Evolutionary conservation across 2,888 invertebrate genomes (phyloP), one percentile per base, ranked within the genome.

Genomic region (Phytoseiulus persimilis): DNA sequence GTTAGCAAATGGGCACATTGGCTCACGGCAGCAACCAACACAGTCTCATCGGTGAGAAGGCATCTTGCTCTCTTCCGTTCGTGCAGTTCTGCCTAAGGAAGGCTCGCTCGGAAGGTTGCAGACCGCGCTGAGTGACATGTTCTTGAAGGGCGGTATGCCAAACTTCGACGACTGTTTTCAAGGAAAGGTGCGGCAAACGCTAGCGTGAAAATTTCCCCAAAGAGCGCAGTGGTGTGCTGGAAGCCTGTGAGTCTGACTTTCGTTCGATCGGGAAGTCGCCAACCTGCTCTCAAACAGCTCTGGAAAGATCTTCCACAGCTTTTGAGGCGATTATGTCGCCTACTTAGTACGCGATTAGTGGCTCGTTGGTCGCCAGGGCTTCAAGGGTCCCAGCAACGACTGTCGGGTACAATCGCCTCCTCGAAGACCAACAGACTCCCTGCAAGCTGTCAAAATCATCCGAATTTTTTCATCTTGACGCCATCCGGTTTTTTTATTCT

Each of bases 311-410:
- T 65, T 65, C 65, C 65, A 18, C 65, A 65, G 65, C 65, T 65
- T 65, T 65, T 65, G 65, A 65, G 65, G 65, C 65, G 65, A 65
- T 65, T 65, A 65, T 65, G 65, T 65, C 65, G 5, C 65, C 65
- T 65, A 65, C 65, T 65, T 65, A 65, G 65, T 65, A 65, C 65
- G 65, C 65, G 65, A 65, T 65, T 65, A 65, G 65, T 65, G 65
- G 65, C 65, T 65, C 65, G 65, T 65, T 65, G 65, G 65, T 65
- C 65, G 65, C 65, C 65, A 65, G 65, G 65, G 23, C 65, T 65
- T 65, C 65, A 65, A 65, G 65, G 65, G 65, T 65, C 65, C 65
- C 65, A 18, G 1, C 65, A 65, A 65, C 65, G 65, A 65, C 65
- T 14, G 18, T 23, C 18, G 18, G 14, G 65, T 65, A 65, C 65